Evolutionary conservation across 2,113 vertebrate genomes (phyloP).

Genomic region (Cyprinus carpio): DNA sequence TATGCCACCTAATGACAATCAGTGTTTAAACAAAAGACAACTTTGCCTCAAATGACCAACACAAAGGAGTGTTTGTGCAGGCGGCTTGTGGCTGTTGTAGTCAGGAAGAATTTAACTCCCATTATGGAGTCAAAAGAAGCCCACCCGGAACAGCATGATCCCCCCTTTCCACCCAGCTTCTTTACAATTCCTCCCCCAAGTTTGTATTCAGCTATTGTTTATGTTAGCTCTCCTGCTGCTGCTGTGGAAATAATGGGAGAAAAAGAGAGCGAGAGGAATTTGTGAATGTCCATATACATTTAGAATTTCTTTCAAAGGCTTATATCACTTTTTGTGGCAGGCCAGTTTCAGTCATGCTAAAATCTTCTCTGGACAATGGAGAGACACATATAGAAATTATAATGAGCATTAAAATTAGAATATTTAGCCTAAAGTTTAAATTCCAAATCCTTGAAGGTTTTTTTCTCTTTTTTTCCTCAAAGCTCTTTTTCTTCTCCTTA

Average conservation of each 20-base stretch:
- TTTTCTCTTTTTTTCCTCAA: neutral
- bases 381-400: slow-evolving; percentile 42
- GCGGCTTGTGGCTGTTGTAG: slow-evolving; percentile 37
- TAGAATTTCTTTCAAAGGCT: slow-evolving; percentile 53
- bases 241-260: slow-evolving; percentile 55
- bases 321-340: slow-evolving; percentile 51
- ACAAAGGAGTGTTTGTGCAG: slow-evolving; percentile 59
- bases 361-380: slow-evolving; percentile 15
- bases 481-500: neutral
- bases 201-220: slow-evolving; percentile 63
- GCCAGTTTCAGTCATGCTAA: slow-evolving; percentile 49
- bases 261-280: slow-evolving; percentile 46
- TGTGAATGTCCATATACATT: slow-evolving; percentile 52
- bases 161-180: slow-evolving; percentile 38
- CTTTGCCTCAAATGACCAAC: slow-evolving; percentile 30
- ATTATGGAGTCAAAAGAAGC: slow-evolving; percentile 65
- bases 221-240: slow-evolving; percentile 40
- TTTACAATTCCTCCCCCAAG: slow-evolving; percentile 52
- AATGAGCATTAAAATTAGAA: slow-evolving; percentile 40
- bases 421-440: slow-evolving; percentile 12
- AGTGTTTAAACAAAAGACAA: slow-evolving; percentile 63
- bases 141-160: slow-evolving; percentile 31
- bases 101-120: slow-evolving; percentile 63
- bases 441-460: neutral
- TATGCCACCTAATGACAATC: slow-evolving; percentile 56